phyloP scores from a whole-genome alignment of 2,797 vertebrate species.

The Argya squamiceps region DNA sequence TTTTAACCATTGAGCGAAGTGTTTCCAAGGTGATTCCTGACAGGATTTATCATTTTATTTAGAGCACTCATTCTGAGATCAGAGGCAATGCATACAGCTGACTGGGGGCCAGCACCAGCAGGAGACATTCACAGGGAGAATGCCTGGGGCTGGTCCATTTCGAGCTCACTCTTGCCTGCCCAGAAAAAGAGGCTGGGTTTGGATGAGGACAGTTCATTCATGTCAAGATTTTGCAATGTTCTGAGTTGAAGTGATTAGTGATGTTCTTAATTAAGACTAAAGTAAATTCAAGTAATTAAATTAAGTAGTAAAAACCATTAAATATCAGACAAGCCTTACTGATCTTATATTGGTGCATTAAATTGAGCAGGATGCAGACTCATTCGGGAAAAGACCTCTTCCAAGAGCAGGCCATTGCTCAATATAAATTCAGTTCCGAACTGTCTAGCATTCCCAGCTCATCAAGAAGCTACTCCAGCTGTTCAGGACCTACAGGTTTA shows the following conservation, averaged over 20 bases:
- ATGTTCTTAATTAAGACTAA: neutral
- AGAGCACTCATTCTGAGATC: neutral
- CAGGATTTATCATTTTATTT: neutral
- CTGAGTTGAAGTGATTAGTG: neutral
- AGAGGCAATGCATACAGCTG: neutral
- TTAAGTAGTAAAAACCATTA: neutral
- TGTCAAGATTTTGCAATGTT: neutral
- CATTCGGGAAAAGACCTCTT: neutral
- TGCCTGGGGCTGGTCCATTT: fast-evolving
- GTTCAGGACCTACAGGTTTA: neutral
- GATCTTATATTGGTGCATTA: neutral
- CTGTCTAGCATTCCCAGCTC: neutral
- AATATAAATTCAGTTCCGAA: neutral
- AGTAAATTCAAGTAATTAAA: neutral
- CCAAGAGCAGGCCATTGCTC: neutral
- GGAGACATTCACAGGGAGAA: fast-evolving
- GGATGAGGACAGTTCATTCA: neutral
- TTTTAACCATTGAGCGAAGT: neutral
- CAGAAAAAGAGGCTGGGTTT: neutral
- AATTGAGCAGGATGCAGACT: neutral
- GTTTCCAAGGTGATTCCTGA: neutral
- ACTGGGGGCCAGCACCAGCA: neutral
- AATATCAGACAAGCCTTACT: neutral
- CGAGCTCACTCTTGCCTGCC: neutral
- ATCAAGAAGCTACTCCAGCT: neutral